Percentiles rank a stretch among this genome's conserved stretches.
These are phyloP conservation scores for Rhagium mordax DNA, from an alignment of 2,888 invertebrate genomes.

Conservation along the genomic window DNA sequence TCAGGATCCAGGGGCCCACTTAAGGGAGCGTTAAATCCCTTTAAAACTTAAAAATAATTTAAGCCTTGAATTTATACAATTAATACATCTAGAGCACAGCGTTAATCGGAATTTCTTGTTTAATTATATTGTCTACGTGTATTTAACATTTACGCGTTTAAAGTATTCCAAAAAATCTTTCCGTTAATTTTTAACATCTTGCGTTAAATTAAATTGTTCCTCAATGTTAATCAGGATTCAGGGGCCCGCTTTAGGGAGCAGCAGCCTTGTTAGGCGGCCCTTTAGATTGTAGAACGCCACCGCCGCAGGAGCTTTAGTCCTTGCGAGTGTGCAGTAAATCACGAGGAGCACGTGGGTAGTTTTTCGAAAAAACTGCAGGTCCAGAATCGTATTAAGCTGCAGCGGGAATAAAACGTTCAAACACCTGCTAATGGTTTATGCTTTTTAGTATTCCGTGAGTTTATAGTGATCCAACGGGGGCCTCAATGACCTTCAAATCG, in stretches of 20 bases:
- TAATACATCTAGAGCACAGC: too few relatives aligned
- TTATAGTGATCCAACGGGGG: slow-evolving; percentile 30
- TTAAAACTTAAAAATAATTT: too few relatives aligned
- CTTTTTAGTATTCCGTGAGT: slow-evolving; percentile 8
- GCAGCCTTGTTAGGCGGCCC: background rate
- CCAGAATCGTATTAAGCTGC: background rate
- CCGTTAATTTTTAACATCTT: slow-evolving; percentile 3
- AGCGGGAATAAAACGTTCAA: background rate
- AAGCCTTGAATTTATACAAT: too few relatives aligned
- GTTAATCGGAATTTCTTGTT: too few relatives aligned
- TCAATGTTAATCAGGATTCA: slow-evolving; percentile 11
- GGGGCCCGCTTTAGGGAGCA: slow-evolving; percentile 7
- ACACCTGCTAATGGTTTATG: slow-evolving; percentile 14
- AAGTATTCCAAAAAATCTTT: background rate
- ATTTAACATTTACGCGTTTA: too few relatives aligned
- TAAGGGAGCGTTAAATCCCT: background rate
- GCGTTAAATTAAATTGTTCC: slow-evolving; percentile 8
- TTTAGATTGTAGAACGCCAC: background rate
- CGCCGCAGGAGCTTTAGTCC: background rate
- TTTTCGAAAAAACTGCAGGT: background rate
- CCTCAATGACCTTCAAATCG: slow-evolving; percentile 32
- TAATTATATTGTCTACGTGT: too few relatives aligned
- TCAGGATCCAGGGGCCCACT: background rate
- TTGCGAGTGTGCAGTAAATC: background rate
- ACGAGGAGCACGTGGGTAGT: background rate